Evolutionary conservation across 2,797 vertebrate genomes (phyloP), one percentile per base, ranked within the genome.

Genomic region (Nothura maculosa): DNA sequence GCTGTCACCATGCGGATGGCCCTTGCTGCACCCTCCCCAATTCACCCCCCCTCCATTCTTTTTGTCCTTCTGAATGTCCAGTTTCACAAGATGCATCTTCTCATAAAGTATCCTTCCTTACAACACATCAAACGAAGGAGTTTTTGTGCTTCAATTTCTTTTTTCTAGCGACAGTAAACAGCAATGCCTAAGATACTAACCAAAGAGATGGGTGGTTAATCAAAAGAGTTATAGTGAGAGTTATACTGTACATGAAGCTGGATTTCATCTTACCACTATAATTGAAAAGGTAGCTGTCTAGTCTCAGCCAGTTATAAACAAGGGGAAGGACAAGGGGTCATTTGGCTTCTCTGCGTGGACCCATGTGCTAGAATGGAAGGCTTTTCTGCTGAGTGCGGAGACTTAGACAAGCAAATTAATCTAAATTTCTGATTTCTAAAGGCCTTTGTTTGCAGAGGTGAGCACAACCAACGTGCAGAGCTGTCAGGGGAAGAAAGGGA

Each of bases 61-160:
- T 54, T 18, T 54, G 6, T 6, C 10, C 68, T 43, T 63, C 20
- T 45, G 17, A 42, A 47, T 16, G 9, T n/a, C 58, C 40, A 27
- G 34, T 86, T 86, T 74, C 25, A 63, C 13, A 85, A 57, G 32
- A 34, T 67, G 9, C 22, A 87, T 15, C 30, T 89, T 90, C 5
- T 67, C 43, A 25, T 61, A 27, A 85, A 83, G 66, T 69, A 3
- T 55, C 1, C 1, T 85, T 48, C 45, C 40, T 85, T 57, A 40
- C 42, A 47, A 34, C 38, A 78, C 66, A 68, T 58, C 5, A 77
- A 94, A 87, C 7, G 2, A 38, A 54, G 27, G 27, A 13, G 17
- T 40, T 70, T n/a, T 81, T 78, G n/a, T 61, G 16, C 36, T 68
- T 79, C 21, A 58, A 0, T 9, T 0, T 20, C 70, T 50, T 70